Conservation (phyloP, 2,113 vertebrate species). For the Cariama cristata region DNA sequence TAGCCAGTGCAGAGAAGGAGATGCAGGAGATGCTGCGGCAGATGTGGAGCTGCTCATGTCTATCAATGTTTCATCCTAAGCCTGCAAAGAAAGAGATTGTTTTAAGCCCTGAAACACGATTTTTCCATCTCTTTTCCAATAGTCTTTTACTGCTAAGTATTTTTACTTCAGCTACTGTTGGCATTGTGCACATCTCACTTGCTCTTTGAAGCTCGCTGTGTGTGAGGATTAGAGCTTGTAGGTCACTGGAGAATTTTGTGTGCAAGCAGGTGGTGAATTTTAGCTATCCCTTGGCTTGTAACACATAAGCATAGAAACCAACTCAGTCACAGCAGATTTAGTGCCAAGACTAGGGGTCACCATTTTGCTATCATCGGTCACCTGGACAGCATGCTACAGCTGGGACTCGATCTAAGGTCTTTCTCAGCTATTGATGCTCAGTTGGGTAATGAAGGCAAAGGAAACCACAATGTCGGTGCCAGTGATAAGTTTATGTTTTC, state of each 20-base stretch:
- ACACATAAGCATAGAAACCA: background rate
- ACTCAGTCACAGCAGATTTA: background rate
- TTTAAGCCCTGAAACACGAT: background rate
- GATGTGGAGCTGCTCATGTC: background rate
- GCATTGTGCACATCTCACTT: background rate
- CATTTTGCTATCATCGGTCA: background rate
- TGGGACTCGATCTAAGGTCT: background rate
- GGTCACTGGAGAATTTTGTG: background rate
- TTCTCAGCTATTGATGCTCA: background rate
- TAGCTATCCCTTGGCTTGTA: background rate
- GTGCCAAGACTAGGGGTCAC: background rate
- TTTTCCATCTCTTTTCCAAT: background rate
- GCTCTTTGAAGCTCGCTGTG: background rate
- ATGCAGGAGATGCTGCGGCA: background rate
- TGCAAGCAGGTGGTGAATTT: background rate
- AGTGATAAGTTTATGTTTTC: background rate
- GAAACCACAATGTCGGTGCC: accelerated
- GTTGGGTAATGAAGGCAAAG: background rate
- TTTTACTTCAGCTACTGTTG: background rate
- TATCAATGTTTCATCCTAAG: slow-evolving; percentile 1
- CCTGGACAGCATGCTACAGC: background rate
- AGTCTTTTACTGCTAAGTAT: background rate
- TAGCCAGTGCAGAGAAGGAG: background rate
- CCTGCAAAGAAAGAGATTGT: background rate
- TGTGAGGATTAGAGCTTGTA: background rate